Evolutionary conservation across 2,113 vertebrate species (phyloP).

Genomic region (Macheiramphus alcinus): DNA sequence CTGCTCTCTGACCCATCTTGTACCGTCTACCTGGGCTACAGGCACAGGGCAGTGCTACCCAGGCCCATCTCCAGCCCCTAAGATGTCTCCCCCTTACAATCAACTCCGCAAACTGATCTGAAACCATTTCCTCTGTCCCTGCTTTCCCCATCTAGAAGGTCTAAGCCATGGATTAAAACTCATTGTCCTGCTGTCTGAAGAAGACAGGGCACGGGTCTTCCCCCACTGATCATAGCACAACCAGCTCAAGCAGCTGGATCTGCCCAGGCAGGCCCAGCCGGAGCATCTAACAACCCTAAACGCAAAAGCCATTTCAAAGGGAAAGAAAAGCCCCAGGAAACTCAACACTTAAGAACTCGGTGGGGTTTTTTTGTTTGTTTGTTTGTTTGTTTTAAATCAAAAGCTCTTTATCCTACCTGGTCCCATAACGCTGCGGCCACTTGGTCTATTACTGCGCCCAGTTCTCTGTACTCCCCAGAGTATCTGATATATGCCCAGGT

Average conservation of each 20-base stretch:
- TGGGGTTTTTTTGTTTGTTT: fast-evolving
- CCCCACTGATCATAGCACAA: neutral
- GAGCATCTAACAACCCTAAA: neutral
- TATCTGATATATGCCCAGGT: slow-evolving; percentile 99
- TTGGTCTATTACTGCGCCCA: slow-evolving; percentile 97
- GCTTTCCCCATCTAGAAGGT: neutral
- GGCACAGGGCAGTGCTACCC: neutral
- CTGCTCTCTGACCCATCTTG: neutral
- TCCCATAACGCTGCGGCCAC: slow-evolving; percentile 98
- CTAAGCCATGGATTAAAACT: neutral
- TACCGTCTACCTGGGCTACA: neutral
- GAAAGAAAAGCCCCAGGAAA: neutral
- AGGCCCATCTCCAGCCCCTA: neutral
- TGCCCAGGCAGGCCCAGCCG: neutral
- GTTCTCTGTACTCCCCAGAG: slow-evolving; percentile 96
- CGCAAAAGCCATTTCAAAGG: neutral
- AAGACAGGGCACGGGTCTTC: neutral
- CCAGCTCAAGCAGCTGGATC: neutral
- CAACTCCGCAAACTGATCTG: neutral
- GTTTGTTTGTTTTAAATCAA: fast-evolving
- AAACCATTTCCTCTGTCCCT: neutral
- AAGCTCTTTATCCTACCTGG: slow-evolving; percentile 82
- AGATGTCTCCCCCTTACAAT: neutral
- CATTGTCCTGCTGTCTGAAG: neutral
- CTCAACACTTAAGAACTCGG: neutral